Evolutionary conservation across 2,113 vertebrate genomes (phyloP), one percentile per base, ranked within the genome.

Genomic region (Zeus faber): DNA sequence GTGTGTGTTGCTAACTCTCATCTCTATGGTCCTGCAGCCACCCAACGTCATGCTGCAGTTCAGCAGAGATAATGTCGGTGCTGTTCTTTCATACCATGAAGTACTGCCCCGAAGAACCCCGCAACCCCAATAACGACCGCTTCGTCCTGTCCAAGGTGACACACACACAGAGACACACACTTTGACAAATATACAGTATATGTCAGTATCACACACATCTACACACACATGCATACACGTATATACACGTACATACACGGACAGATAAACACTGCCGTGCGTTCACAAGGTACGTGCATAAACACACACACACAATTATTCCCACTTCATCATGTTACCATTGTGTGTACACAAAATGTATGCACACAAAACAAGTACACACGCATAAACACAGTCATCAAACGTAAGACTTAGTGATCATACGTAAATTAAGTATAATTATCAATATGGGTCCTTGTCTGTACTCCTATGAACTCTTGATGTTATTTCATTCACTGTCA

Each of bases 31-130:
- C 60, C 31, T 31, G 1, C 65, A 91, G 91, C 3, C 91, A 93
- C 49, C 92, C 91, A 9, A 91, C 86, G 4, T 92, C 95, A 85
- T 98, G 95, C 81, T 96, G 94, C 92, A 98, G 95, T 10, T 89
- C 87, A 13, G 93, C 95, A 18, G 95, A 98, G 88, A 92, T 98
- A 74, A 97, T 96, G 93, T 91, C 95, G 41, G 94, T 95, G 57
- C 90, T 94, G 22, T 93, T 93, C 74, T 94, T 93, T 72, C 70
- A 93, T 71, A 82, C 89, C 8, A 93, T 93, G 93, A 83, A 79
- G 50, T 93, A 93, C 6, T 91, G 56, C 89, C 55, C 79, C 0
- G 26, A 65, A 0, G 88, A 92, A 11, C 91, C 91, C 0, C 74
- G 81, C 3, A 89, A 91, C 51, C 79, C 81, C 0, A 88, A 87